These are phyloP conservation scores for Xenentodon cancila DNA, from an alignment of 2,797 vertebrate genomes.

Conservation along the genomic window DNA sequence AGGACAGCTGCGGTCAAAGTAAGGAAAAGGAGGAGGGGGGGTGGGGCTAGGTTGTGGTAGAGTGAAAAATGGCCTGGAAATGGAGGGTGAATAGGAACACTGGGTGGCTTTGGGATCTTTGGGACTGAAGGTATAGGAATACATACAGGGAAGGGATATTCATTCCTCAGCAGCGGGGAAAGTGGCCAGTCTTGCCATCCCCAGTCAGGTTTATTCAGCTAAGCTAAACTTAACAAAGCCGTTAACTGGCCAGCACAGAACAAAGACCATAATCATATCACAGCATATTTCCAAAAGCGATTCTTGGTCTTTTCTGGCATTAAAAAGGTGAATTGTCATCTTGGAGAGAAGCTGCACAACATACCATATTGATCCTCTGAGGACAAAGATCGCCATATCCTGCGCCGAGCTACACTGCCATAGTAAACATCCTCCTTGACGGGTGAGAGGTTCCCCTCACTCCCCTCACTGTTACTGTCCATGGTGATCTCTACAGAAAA, in stretches of 20 bases:
- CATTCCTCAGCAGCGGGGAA: slow-evolving; percentile 76
- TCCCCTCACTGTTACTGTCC: slow-evolving; percentile 96
- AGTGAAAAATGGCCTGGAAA: slow-evolving; percentile 32
- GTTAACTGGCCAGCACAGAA: slow-evolving; percentile 56
- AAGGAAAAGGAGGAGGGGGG: slow-evolving; percentile 26
- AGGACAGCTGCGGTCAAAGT: slow-evolving; percentile 9
- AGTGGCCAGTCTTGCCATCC: slow-evolving; percentile 71
- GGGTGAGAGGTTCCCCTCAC: slow-evolving; percentile 93
- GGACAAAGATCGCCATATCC: slow-evolving; percentile 89
- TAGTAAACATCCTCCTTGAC: slow-evolving; percentile 91
- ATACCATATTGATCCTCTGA: slow-evolving; percentile 90
- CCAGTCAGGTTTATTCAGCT: slow-evolving; percentile 60
- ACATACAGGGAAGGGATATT: slow-evolving; percentile 70
- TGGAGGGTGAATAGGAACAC: slow-evolving; percentile 53
- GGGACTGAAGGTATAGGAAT: slow-evolving; percentile 55
- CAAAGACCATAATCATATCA: slow-evolving; percentile 57
- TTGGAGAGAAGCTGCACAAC: slow-evolving; percentile 79
- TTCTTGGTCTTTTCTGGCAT: slow-evolving; percentile 59
- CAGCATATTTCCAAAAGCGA: slow-evolving; percentile 58
- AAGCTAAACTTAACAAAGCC: slow-evolving; percentile 55
- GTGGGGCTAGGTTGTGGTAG: slow-evolving; percentile 14
- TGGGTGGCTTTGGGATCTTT: slow-evolving; percentile 40
- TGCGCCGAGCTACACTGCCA: slow-evolving; percentile 88
- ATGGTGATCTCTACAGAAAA: slow-evolving; percentile 94
- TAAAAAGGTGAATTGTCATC: slow-evolving; percentile 62